Evolutionary conservation across 2,113 vertebrate genomes (phyloP).

Genomic region (Colinus virginianus): DNA sequence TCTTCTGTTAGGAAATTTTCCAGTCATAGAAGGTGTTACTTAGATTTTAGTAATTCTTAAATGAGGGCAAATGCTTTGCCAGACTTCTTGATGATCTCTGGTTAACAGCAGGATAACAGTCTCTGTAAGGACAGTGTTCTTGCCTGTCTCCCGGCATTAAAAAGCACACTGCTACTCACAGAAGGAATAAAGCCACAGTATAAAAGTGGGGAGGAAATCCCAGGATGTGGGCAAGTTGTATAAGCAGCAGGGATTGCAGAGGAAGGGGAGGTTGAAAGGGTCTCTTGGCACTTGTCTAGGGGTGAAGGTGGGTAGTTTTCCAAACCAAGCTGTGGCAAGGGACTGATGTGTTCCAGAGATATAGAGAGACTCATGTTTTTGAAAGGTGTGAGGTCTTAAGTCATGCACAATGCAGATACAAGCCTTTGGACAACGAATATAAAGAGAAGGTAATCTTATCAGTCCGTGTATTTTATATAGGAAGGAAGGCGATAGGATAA

Average conservation of each 20-base stretch:
- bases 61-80: background rate
- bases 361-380: background rate
- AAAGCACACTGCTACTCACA: rapidly evolving
- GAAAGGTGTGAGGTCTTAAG: background rate
- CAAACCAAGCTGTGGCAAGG: background rate
- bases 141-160: background rate
- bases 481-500: rapidly evolving
- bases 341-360: background rate
- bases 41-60: background rate
- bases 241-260: background rate
- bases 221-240: rapidly evolving
- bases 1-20: background rate
- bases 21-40: background rate
- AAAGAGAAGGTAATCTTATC: background rate
- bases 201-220: background rate
- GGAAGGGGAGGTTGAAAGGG: background rate
- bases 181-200: rapidly evolving
- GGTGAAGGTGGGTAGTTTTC: background rate
- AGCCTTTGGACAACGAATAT: background rate
- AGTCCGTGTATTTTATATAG: rapidly evolving
- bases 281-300: background rate
- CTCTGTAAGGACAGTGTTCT: background rate
- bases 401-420: too few relatives aligned
- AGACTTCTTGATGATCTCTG: background rate
- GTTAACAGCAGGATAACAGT: background rate